Base-by-base conservation (phyloP, 2,113 vertebrate species). In the Glaucidium brasilianum region DNA sequence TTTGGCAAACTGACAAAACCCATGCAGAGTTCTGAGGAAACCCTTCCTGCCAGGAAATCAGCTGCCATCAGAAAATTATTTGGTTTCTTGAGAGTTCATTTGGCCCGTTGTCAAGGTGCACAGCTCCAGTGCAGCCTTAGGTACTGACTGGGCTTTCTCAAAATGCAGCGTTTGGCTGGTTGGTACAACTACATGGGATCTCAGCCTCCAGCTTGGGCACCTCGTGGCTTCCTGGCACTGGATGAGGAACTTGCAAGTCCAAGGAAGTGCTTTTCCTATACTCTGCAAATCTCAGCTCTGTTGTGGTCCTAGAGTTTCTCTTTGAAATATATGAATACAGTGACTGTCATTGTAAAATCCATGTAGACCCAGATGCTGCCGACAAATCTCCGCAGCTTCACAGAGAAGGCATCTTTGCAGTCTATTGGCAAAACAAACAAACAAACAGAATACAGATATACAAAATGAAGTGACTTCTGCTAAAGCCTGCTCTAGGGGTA, bases 11-110 rank as follows among this genome's bases (percentile, higher is more conserved):
- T 75, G 39, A 75, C 52, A 91, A 77, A 87, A 83, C 25, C 35
- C 94, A 86, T 88, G 68, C 72, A 77, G 89, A 86, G 93, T 82
- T 92, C 89, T 92, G 89, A 96, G 87, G 95, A 87, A 96, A 96
- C 34, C 7, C 15, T 90, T 91, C 76, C 80, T 96, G 73, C 73
- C 80, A 91, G 94, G 37, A 96, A 94, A 76, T 96, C 87, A 93
- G 49, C 77, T 95, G 80, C 93, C 76, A 85, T 85, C 56, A 95
- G 80, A 90, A 94, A 95, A 88, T 91, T n/a, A 82, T 53, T 92
- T 81, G 20, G 20, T 96, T 91, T 96, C 68, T 95, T 95, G 84
- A 93, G 80, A 88, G 76, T 32, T 93, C 39, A 49, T 49, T 94
- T 88, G 81, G 80, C 77, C 93, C 34, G 26, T 11, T 80, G 30